Base-by-base conservation (phyloP, 2,113 vertebrate species). In the Larimichthys crocea region DNA sequence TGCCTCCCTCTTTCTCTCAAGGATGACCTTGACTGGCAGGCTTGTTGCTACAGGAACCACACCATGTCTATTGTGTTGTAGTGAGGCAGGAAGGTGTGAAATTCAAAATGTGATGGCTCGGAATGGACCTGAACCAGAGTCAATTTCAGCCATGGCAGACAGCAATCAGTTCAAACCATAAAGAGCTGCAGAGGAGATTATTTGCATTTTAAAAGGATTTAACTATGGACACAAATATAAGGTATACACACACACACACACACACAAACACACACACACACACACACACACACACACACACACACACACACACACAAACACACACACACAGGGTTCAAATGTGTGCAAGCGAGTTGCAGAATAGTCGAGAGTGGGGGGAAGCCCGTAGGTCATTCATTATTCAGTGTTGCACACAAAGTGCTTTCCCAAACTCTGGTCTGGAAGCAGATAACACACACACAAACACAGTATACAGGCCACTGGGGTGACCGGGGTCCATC, bases 21-120 rank as follows among this genome's bases (percentile, higher is more conserved):
- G 77, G 66, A 79, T 79, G 83, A 90, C 92, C 92, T 91, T 91
- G 90, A 91, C 80, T 84, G 91, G 80, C 76, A 74, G 86, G 79
- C 84, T 73, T 63, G 88, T 86, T 90, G 88, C 90, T 83, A 87
- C 76, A 89, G 85, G 74, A 89, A 92, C 72, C 68, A 52, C 40
- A 88, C 49, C 61, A 22, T 78, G 73, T 66, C 62, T 72, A 72
- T 74, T 86, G 67, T 69, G 71, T 53, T 61, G 52, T n/a, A 50
- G 57, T 52, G 79, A 73, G 53, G 56, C 74, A 77, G 67, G 44
- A 88, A 78, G 75, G 91, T 90, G 92, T 92, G 91, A 92, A 90
- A 91, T 90, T 79, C 80, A 68, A 80, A 85, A 72, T 86, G 72
- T 76, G 22, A 80, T 44, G 26, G 42, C 42, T 81, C 17, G 5